phyloP scores from a whole-genome alignment of 1,140 invertebrate species.

The Temnothorax curvispinosus region DNA sequence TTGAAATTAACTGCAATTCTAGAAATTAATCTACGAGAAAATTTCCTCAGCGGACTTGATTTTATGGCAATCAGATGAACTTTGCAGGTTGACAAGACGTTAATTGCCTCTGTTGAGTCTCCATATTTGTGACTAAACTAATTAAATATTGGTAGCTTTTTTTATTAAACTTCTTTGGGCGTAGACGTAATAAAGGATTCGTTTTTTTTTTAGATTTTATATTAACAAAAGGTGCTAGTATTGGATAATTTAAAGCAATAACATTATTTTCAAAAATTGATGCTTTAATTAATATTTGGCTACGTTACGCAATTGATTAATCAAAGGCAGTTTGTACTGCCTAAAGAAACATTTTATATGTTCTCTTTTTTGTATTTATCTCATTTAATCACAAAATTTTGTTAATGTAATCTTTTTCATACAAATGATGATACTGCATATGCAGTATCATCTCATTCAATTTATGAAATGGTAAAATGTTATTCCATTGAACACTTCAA shows the following conservation, averaged over 20 bases:
- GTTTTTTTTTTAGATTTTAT: not conserved
- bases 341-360: not conserved
- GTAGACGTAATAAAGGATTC: not conserved
- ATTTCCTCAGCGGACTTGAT: not conserved
- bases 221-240: not conserved
- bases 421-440: not conserved
- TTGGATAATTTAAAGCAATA: not conserved
- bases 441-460: not conserved
- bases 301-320: not conserved
- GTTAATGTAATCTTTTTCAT: not conserved
- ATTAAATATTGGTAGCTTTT: not conserved
- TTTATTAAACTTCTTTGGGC: not conserved
- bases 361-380: not conserved
- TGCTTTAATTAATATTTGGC: not conserved
- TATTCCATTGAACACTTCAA: not conserved
- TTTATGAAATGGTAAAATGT: not conserved
- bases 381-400: not conserved
- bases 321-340: not conserved
- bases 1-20: not conserved
- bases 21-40: not conserved
- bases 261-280: not conserved
- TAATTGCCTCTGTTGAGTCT: not conserved
- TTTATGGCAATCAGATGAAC: not conserved
- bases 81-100: not conserved
- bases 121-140: not conserved